These are phyloP conservation scores for Enteromius thamalakanensis DNA, from an alignment of 2,797 vertebrate genomes.

Conservation along the genomic window DNA sequence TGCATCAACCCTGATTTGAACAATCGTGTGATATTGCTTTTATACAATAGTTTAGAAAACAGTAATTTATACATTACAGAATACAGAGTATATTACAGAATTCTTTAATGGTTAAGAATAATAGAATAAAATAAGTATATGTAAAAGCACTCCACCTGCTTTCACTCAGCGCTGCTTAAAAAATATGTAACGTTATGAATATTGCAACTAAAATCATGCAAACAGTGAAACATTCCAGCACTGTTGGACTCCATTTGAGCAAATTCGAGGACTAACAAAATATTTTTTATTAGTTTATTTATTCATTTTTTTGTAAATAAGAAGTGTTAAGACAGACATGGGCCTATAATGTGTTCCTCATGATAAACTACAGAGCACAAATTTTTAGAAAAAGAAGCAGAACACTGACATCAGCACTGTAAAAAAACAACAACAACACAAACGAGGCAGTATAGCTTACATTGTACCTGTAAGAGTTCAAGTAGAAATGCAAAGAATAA, in stretches of 20 bases:
- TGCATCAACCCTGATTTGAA: not conserved
- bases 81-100: not conserved
- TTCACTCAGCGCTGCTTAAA: not conserved
- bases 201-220: not conserved
- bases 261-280: too few species aligned
- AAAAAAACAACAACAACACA: slow-evolving; percentile 12
- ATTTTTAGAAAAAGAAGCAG: slow-evolving; percentile 44
- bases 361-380: slow-evolving; percentile 47
- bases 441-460: slow-evolving; percentile 27
- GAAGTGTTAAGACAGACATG: slow-evolving; percentile 36
- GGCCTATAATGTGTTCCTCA: slow-evolving; percentile 27
- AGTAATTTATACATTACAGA: not conserved
- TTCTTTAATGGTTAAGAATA: not conserved
- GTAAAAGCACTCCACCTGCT: not conserved
- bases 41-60: not conserved
- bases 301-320: slow-evolving; percentile 7
- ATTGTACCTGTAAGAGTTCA: slow-evolving; percentile 34
- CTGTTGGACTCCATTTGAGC: not conserved
- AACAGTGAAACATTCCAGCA: not conserved
- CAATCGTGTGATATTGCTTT: not conserved
- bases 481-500: slow-evolving; percentile 48
- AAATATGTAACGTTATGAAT: not conserved
- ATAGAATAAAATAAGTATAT: not conserved
- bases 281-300: slow-evolving; percentile 39
- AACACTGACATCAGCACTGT: slow-evolving; percentile 23